A percentile compares a stretch with the other conserved stretches of the same genome.
These are phyloP conservation scores for Mystacides longicornis DNA, from an alignment of 2,888 invertebrate species.

Conservation along the genomic window DNA sequence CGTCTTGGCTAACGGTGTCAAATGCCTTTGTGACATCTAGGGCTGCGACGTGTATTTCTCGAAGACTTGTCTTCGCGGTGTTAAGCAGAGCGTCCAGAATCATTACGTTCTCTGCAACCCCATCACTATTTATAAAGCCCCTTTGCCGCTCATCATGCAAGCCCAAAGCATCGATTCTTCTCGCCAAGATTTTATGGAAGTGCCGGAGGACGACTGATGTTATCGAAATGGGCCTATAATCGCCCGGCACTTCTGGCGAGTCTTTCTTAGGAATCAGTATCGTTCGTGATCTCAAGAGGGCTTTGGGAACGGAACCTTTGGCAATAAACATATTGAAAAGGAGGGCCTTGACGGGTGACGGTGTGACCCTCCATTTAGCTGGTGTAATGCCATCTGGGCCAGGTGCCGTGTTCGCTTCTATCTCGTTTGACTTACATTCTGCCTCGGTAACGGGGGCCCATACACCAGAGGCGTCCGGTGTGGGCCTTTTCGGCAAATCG, in stretches of 20 bases:
- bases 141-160: conserved; percentile 5
- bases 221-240: conserved; percentile 15
- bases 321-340: not conserved
- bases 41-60: conserved; percentile 29
- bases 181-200: conserved; percentile 14
- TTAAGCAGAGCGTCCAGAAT: conserved; percentile 29
- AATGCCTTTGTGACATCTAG: conserved; percentile 40
- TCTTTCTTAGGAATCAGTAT: conserved; percentile 7
- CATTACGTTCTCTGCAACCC: conserved; percentile 32
- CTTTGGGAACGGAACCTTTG: no score
- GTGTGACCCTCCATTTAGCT: not conserved
- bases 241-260: not conserved
- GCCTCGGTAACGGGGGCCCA: not conserved
- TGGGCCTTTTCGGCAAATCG: no score
- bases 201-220: conserved; percentile 20
- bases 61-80: conserved; percentile 24
- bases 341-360: not conserved
- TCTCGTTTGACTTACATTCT: not conserved
- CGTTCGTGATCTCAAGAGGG: not conserved
- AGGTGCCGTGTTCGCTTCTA: not conserved
- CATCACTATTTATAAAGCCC: conserved; percentile 32
- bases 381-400: conserved; percentile 2
- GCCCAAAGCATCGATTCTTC: conserved; percentile 19
- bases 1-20: conserved; percentile 32
- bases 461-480: no score